Evolutionary conservation across 2,888 invertebrate species (phyloP).

Genomic region (Meghimatium bilineatum): DNA sequence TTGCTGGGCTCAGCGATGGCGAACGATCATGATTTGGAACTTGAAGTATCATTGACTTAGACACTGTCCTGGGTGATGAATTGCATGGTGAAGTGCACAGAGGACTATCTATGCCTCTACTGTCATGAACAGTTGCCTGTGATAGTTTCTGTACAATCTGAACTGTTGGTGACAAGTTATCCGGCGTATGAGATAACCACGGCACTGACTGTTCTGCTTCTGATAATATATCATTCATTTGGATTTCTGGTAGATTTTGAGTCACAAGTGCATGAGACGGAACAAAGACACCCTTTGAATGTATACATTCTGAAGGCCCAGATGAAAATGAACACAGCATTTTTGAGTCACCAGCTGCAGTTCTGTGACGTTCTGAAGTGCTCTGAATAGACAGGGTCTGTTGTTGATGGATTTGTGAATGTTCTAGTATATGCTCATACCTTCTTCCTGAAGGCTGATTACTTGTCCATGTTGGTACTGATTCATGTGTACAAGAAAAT

Average conservation of each 20-base stretch:
- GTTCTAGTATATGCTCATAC: not conserved
- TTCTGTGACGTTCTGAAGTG: not conserved
- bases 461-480: not conserved
- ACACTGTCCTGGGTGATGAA: slow-evolving; percentile 35
- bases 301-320: not conserved
- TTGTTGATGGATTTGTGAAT: not conserved
- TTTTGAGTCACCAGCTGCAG: not conserved
- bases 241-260: slow-evolving; percentile 35
- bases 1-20: slow-evolving; percentile 38
- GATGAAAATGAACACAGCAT: not conserved
- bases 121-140: slow-evolving; percentile 43
- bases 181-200: slow-evolving; percentile 45
- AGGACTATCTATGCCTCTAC: slow-evolving; percentile 17
- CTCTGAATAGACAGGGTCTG: not conserved
- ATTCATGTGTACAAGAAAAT: not conserved
- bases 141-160: slow-evolving; percentile 47
- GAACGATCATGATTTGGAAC: slow-evolving; percentile 35
- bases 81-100: slow-evolving; percentile 20
- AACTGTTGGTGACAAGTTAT: slow-evolving; percentile 47
- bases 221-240: slow-evolving; percentile 31
- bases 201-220: slow-evolving; percentile 34
- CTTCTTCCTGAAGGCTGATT: not conserved
- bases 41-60: slow-evolving; percentile 34
- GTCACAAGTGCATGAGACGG: not conserved
- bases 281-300: too few relatives aligned